phyloP scores from a whole-genome alignment of 2,888 invertebrate genomes.

The Drosophila phalerata region DNA sequence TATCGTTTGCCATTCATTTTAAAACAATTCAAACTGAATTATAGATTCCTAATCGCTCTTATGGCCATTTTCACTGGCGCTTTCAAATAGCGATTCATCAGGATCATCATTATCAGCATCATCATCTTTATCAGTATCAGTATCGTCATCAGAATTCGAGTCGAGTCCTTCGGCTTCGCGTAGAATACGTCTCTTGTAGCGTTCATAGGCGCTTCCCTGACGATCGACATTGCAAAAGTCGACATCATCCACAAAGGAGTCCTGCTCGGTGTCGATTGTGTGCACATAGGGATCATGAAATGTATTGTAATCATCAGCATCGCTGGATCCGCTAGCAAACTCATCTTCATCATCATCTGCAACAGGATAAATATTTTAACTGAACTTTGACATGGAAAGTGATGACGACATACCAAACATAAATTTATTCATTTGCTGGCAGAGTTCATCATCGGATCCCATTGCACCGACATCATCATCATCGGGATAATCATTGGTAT shows the following conservation, averaged over 20 bases:
- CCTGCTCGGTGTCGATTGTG: conserved; percentile 83
- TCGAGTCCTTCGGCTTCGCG: conserved; percentile 50
- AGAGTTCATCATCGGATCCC: conserved; percentile 87
- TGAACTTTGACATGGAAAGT: background rate
- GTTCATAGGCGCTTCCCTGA: conserved; percentile 89
- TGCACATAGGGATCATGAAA: conserved; percentile 84
- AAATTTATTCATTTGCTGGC: conserved; percentile 87
- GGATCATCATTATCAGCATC: conserved; percentile 39
- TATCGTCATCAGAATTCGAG: conserved; percentile 40
- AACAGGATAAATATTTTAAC: background rate
- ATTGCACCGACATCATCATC: conserved; percentile 87
- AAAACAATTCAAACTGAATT: background rate
- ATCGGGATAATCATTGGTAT: conserved; percentile 92
- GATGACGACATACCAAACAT: conserved; percentile 77
- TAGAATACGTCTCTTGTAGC: conserved; percentile 87
- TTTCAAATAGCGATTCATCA: conserved; percentile 44
- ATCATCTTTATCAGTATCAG: conserved; percentile 32
- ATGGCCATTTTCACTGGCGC: conserved; percentile 46
- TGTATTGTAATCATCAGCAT: conserved; percentile 73
- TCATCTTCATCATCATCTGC: conserved; percentile 72
- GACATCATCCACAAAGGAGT: conserved; percentile 84
- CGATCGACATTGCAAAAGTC: conserved; percentile 87
- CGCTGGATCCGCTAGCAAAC: conserved; percentile 68
- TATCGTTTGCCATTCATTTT: background rate
- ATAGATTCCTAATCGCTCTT: conserved; percentile 17